phyloP scores from a whole-genome alignment of 2,113 vertebrate genomes.

The Pelmatolapia mariae region DNA sequence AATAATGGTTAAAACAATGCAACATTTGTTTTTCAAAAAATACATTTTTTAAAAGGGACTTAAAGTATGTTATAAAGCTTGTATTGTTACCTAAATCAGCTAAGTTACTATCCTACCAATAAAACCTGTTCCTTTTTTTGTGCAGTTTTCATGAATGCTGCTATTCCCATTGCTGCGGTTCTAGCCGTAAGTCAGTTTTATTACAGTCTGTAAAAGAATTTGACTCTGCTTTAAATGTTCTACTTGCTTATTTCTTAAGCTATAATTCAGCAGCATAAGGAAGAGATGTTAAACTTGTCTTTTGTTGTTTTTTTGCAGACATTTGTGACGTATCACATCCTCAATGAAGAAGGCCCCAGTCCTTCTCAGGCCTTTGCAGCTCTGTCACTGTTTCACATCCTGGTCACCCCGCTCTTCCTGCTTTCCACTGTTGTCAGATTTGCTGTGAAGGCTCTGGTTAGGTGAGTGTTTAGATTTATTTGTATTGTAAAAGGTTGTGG shows the following conservation, averaged over 20 bases:
- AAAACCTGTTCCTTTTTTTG: not conserved
- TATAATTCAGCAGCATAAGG: not conserved
- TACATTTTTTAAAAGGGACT: fast-evolving
- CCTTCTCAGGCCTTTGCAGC: slow-evolving; percentile 89
- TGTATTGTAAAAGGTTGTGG: not conserved
- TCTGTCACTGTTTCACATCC: slow-evolving; percentile 90
- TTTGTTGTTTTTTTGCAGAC: slow-evolving; percentile 70
- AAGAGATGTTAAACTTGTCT: not conserved
- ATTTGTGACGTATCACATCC: slow-evolving; percentile 79
- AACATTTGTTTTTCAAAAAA: not conserved
- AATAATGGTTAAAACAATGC: not conserved
- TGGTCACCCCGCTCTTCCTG: slow-evolving; percentile 93
- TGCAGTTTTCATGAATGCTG: slow-evolving; percentile 97
- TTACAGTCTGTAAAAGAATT: not conserved
- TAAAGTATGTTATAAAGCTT: not conserved
- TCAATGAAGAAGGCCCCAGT: slow-evolving; percentile 54
- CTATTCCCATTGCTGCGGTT: slow-evolving; percentile 94
- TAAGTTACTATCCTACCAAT: not conserved
- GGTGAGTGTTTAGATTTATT: slow-evolving; percentile 63
- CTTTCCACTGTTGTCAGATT: slow-evolving; percentile 96
- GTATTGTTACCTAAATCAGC: not conserved
- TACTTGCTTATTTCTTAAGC: not conserved
- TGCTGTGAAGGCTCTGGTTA: slow-evolving; percentile 92
- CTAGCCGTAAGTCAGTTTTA: slow-evolving; percentile 82
- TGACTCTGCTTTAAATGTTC: not conserved